phyloP scores from a whole-genome alignment of 2,797 vertebrate species.

The Scomberomorus guttatus region DNA sequence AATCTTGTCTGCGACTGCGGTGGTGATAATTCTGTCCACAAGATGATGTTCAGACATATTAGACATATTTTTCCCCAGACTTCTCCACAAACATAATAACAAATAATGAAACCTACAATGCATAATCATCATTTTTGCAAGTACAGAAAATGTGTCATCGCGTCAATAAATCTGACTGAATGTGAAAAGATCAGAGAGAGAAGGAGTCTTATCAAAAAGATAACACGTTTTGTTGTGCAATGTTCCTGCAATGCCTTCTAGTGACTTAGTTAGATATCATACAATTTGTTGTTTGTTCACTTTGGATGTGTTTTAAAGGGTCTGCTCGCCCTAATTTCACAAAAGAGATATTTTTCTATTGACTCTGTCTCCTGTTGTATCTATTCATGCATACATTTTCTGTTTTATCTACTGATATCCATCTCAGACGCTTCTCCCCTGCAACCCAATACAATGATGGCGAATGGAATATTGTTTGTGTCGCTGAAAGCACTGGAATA shows the following conservation, averaged over 20 bases:
- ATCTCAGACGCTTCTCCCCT: too few relatives aligned
- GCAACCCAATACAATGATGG: neutral
- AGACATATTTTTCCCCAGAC: neutral
- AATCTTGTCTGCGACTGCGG: neutral
- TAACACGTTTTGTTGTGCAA: neutral
- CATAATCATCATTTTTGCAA: neutral
- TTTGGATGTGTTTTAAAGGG: neutral
- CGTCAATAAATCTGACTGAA: neutral
- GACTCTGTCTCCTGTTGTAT: neutral
- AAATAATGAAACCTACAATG: neutral
- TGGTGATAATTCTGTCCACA: too few relatives aligned
- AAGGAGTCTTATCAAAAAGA: neutral
- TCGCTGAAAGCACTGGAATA: neutral
- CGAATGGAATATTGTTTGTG: neutral
- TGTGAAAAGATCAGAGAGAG: neutral
- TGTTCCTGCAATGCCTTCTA: neutral
- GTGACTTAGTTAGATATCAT: neutral
- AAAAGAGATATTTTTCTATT: neutral
- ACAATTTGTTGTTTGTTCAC: neutral
- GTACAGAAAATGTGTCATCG: neutral
- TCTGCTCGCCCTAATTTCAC: neutral
- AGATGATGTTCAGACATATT: neutral
- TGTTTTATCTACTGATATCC: neutral
- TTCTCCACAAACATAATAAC: neutral
- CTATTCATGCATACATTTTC: neutral